Percentiles rank a stretch among this genome's conserved stretches.
Evolutionary conservation across 2,888 invertebrate species (phyloP).

Genomic region (Lordiphosa andalusiaca): DNA sequence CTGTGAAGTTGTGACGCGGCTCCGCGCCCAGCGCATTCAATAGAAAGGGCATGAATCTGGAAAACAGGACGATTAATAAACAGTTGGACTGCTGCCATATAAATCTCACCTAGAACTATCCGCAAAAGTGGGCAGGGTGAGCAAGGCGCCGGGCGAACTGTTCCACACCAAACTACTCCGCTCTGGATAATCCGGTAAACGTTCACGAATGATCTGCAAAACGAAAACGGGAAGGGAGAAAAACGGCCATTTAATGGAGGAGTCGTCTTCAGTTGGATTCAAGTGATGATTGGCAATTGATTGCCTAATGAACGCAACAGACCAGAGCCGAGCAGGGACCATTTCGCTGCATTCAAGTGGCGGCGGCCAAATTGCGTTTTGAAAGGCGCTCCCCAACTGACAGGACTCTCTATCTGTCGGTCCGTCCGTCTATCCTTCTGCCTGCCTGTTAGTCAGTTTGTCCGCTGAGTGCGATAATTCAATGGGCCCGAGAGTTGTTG

Average conservation of each 20-base stretch:
- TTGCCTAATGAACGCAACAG: slow-evolving; percentile 67
- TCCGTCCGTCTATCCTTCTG: not conserved
- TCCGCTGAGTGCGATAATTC: slow-evolving; percentile 57
- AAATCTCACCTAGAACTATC: slow-evolving; percentile 89
- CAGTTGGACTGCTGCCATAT: slow-evolving; percentile 60
- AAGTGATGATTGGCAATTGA: slow-evolving; percentile 70
- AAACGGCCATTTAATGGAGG: slow-evolving; percentile 61
- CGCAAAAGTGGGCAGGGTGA: slow-evolving; percentile 91
- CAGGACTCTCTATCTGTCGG: slow-evolving; percentile 4
- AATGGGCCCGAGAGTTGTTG: slow-evolving; percentile 60
- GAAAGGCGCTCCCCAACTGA: slow-evolving; percentile 38
- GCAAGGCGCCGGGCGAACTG: slow-evolving; percentile 91
- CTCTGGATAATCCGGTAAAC: slow-evolving; percentile 88
- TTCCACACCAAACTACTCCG: slow-evolving; percentile 94
- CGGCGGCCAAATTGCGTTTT: slow-evolving; percentile 63
- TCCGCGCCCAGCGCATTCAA: slow-evolving; percentile 79
- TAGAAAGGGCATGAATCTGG: slow-evolving; percentile 80
- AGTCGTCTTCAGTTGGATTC: slow-evolving; percentile 40
- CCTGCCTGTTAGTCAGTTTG: slow-evolving; percentile 24
- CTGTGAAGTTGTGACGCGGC: slow-evolving; percentile 86
- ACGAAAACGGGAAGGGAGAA: slow-evolving; percentile 1
- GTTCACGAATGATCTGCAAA: slow-evolving; percentile 91
- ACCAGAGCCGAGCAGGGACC: slow-evolving; percentile 1
- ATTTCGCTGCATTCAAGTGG: slow-evolving; percentile 44
- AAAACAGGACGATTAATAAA: slow-evolving; percentile 24